A percentile compares a stretch with the other conserved stretches of the same genome.
Conservation (phyloP, 2,888 invertebrate species). For the Dysmachus trigonus region DNA sequence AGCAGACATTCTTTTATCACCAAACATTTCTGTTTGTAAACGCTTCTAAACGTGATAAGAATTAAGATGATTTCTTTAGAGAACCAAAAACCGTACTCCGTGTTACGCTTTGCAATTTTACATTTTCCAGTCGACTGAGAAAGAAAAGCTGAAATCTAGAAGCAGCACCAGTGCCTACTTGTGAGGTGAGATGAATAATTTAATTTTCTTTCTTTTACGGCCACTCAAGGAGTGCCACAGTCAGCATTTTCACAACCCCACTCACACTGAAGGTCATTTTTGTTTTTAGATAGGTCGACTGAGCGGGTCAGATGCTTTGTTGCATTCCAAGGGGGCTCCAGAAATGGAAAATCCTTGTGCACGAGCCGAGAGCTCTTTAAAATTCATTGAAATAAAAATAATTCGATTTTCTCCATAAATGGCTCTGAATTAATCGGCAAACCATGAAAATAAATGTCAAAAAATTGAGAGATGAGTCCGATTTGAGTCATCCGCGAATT, state of each 20-base stretch:
- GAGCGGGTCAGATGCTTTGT: background rate
- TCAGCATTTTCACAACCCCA: background rate
- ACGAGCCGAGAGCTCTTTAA: background rate
- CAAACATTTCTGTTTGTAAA: too few relatives aligned
- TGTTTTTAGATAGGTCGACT: background rate
- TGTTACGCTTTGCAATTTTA: background rate
- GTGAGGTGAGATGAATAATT: background rate
- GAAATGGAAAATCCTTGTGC: background rate
- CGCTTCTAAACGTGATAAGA: too few relatives aligned
- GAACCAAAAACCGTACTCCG: background rate
- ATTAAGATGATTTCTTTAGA: background rate
- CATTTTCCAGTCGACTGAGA: background rate
- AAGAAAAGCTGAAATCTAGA: background rate
- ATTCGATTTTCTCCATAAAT: constrained; percentile 22
- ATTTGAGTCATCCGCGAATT: constrained; percentile 6
- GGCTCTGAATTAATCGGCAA: background rate
- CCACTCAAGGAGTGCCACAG: background rate
- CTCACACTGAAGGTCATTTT: constrained; percentile 3
- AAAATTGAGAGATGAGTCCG: background rate
- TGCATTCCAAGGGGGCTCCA: background rate
- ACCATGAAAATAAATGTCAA: constrained; percentile 4
- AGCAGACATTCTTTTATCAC: too few relatives aligned
- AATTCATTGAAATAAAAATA: background rate
- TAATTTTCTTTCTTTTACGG: background rate
- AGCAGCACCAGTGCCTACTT: background rate